Percentiles rank a stretch among this genome's conserved stretches.
Evolutionary conservation across 2,888 invertebrate genomes (phyloP).

Genomic region (Operophtera brumata): DNA sequence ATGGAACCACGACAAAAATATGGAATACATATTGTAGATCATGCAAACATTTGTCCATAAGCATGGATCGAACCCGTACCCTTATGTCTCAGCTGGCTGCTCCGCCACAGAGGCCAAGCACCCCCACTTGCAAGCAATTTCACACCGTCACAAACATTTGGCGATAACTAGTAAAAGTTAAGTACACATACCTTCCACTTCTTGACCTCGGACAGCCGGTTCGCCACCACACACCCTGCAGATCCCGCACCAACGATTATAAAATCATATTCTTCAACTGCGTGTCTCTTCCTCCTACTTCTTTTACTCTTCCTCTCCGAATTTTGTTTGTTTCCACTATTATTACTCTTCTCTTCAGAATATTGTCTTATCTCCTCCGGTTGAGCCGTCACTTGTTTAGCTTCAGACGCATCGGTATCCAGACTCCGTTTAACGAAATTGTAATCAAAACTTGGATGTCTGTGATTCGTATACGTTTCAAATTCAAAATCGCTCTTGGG

Average conservation of each 20-base stretch:
- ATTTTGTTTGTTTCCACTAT: background rate
- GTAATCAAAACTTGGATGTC: conserved; percentile 35
- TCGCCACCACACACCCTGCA: conserved; percentile 85
- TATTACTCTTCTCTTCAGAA: conserved; percentile 19
- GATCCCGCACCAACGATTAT: conserved; percentile 84
- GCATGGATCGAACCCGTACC: too few relatives aligned
- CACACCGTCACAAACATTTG: too few relatives aligned
- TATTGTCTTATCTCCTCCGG: conserved; percentile 13
- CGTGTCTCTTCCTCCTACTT: conserved; percentile 48
- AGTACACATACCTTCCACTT: conserved; percentile 78
- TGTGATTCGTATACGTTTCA: conserved; percentile 25
- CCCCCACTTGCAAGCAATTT: too few relatives aligned
- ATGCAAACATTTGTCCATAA: too few relatives aligned
- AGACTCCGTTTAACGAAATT: conserved; percentile 40
- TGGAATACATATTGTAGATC: too few relatives aligned
- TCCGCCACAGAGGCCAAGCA: too few relatives aligned
- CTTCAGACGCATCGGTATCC: conserved; percentile 45
- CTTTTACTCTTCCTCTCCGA: conserved; percentile 30
- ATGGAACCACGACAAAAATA: too few relatives aligned
- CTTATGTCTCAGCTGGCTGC: too few relatives aligned
- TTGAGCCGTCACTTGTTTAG: conserved; percentile 22
- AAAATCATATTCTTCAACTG: conserved; percentile 78
- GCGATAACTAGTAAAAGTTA: too few relatives aligned
- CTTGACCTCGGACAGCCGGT: conserved; percentile 82
- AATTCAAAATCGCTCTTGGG: conserved; percentile 33